Conservation (phyloP, 92 coral and sea anemone genomes). For the Phymanthus crucifer region DNA sequence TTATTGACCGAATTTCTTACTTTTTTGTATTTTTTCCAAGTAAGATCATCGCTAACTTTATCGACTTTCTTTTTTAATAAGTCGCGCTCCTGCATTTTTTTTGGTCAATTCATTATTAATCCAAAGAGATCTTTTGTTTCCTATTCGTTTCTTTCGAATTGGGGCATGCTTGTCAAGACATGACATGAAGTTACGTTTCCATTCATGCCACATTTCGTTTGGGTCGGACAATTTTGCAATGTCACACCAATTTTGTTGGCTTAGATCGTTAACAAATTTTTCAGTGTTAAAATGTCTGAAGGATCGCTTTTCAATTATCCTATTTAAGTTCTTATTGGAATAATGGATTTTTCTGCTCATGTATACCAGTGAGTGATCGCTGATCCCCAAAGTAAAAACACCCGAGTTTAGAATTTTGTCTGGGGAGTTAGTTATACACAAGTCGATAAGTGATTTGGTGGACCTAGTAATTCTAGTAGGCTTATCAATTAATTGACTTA, state of each 20-base stretch:
- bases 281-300: constrained; percentile 24
- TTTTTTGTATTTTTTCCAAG: constrained; percentile 23
- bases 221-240: constrained; percentile 17
- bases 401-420: no score
- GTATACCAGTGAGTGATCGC: constrained; percentile 21
- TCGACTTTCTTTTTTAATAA: no score
- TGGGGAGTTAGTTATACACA: no score
- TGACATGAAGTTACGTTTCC: constrained; percentile 21
- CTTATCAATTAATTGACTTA: no score
- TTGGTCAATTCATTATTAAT: no score
- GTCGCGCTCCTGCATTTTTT: no score
- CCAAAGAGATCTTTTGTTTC: no score
- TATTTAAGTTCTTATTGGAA: constrained; percentile 11
- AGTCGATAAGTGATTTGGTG: no score
- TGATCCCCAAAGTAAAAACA: constrained; percentile 20
- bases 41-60: constrained; percentile 11
- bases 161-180: constrained; percentile 35
- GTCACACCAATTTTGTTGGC: constrained; percentile 21
- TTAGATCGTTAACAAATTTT: constrained; percentile 26
- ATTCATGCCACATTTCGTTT: constrained; percentile 17
- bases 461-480: no score
- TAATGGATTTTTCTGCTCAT: constrained; percentile 29
- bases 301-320: constrained; percentile 19
- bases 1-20: constrained; percentile 42
- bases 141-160: not conserved